Conservation (phyloP, 2,888 invertebrate species). For the Catocala fraxini region DNA sequence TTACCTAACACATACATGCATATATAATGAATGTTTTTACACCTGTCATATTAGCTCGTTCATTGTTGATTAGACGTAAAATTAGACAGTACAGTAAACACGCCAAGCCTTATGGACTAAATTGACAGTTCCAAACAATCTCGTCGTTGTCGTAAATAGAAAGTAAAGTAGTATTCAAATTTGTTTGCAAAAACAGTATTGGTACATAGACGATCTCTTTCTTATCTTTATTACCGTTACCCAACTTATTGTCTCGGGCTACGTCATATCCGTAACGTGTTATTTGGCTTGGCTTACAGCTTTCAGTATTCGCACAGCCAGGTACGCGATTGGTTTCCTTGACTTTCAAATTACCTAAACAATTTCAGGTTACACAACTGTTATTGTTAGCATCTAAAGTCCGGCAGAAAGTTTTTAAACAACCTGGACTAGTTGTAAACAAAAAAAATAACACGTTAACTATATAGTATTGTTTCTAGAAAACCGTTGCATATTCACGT, state of each 20-base stretch:
- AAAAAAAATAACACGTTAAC: constrained; percentile 51
- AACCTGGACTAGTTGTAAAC: constrained; percentile 53
- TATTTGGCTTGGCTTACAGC: neutral
- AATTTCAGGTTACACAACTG: constrained; percentile 59
- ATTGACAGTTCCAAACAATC: too few relatives aligned
- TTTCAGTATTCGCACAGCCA: constrained; percentile 7
- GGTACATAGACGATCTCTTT: neutral
- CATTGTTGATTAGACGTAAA: too few relatives aligned
- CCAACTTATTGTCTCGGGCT: neutral
- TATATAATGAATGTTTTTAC: too few relatives aligned
- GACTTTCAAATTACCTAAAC: constrained; percentile 50
- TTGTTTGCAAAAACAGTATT: constrained; percentile 6
- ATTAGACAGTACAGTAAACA: too few relatives aligned
- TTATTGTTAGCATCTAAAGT: constrained; percentile 58
- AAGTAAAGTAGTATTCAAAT: neutral
- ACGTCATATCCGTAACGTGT: neutral
- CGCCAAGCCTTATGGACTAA: too few relatives aligned
- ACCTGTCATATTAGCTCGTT: too few relatives aligned
- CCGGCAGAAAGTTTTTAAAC: constrained; percentile 67
- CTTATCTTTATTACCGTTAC: constrained; percentile 12
- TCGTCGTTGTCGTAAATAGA: too few relatives aligned
- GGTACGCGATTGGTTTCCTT: constrained; percentile 28
- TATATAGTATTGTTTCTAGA: constrained; percentile 64
- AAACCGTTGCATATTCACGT: constrained; percentile 75
- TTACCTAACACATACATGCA: too few relatives aligned